Evolutionary conservation across 1,140 invertebrate genomes (phyloP), one percentile per base, ranked within the genome.

Genomic region (Pseudomyrmex gracilis): DNA sequence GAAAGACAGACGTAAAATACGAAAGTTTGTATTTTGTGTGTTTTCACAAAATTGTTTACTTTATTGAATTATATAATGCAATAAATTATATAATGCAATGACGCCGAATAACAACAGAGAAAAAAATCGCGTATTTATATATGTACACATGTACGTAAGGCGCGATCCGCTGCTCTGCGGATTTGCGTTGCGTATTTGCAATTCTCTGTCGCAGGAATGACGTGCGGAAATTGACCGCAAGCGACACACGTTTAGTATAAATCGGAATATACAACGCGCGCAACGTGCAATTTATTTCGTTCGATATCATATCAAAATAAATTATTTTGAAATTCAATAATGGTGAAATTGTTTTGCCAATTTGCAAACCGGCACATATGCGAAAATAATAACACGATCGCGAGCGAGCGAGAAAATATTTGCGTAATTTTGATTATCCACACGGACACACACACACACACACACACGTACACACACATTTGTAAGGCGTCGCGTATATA

Each of bases 161-260:
- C 34, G 34, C 34, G 7, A 74, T 85, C 74, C 63, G 78, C 17
- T 43, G 17, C 7, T 85, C 15, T 51, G 17, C 7, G 83, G 57
- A 88, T 88, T 83, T 88, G 45, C 58, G 24, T 13, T 13, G 57
- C 47, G 13, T 83, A 68, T 88, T 83, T 87, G 43, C 70, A 73
- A 8, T 64, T 70, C 22, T 53, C 64, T 7, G 34, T 60, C 58
- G 77, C 34, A 34, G 34, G 55, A 55, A 2, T 80, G 66, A n/a
- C n/a, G 70, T 10, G 17, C 80, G 78, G 70, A 85, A 80, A 85
- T 77, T 76, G 63, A 70, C 77, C 83, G 67, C 73, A 68, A 20
- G 17, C 63, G 77, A 34, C 34, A 34, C 7, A 34, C 34, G 67
- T 87, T n/a, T n/a, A n/a, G 71, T 86, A 24, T 90, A 73, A 78